Evolutionary conservation across 1,140 invertebrate genomes (phyloP).

Genomic region (Zaprionus nigranus): DNA sequence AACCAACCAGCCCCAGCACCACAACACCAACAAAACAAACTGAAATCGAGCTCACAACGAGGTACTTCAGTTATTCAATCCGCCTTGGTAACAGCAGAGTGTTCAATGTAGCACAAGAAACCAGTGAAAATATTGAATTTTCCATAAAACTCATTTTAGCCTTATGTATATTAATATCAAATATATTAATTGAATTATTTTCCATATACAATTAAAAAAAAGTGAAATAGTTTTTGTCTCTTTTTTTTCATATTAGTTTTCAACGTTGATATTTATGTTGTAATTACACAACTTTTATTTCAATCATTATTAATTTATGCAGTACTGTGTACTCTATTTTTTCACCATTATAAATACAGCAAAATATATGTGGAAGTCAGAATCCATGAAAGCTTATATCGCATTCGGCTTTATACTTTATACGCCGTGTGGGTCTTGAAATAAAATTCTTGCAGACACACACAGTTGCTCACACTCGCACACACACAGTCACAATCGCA

Average conservation of each 20-base stretch:
- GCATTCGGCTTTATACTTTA: constrained; percentile 44
- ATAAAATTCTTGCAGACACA: constrained; percentile 61
- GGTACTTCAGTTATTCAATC: neutral
- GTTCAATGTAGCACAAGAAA: neutral
- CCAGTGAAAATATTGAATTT: neutral
- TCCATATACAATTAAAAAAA: neutral
- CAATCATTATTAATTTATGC: no score
- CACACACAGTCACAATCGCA: constrained; percentile 5
- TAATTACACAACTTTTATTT: no score
- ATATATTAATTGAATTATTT: neutral
- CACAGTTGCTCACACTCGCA: constrained; percentile 16
- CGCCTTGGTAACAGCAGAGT: constrained; percentile 13
- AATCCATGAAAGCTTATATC: constrained; percentile 33
- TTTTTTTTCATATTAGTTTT: neutral
- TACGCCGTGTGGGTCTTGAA: constrained; percentile 37
- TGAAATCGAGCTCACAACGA: constrained; percentile 1
- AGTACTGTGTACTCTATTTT: no score
- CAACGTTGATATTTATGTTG: no score
- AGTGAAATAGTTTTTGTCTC: neutral
- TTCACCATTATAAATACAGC: neutral
- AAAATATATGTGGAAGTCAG: neutral
- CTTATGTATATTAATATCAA: neutral
- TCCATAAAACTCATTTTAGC: neutral
- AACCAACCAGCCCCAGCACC: constrained; percentile 9
- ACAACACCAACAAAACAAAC: constrained; percentile 21